Evolutionary conservation across 2,113 vertebrate genomes (phyloP).

Genomic region (Ceuthmochares aereus): DNA sequence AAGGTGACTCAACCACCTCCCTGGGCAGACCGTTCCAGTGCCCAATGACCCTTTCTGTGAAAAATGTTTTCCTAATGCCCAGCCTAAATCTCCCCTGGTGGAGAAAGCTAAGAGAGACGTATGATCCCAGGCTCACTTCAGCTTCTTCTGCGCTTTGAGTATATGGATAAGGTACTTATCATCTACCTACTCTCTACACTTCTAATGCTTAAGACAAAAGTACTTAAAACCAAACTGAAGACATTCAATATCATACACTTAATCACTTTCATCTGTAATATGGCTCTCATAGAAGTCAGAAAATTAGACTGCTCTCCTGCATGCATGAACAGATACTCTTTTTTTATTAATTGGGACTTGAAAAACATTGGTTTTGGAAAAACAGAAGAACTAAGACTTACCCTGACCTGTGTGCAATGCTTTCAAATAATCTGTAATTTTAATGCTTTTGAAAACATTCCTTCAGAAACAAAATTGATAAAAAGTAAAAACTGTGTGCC

Average conservation of each 20-base stretch:
- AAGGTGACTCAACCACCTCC: no score
- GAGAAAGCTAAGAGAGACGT: background rate
- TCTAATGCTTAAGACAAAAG: background rate
- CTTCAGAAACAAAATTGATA: slow-evolving; percentile 43
- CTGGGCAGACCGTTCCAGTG: no score
- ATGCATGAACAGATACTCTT: background rate
- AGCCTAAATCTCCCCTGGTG: no score
- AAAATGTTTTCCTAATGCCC: no score
- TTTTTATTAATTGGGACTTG: background rate
- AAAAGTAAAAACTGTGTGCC: slow-evolving; percentile 28
- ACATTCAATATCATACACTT: background rate
- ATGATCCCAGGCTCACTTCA: background rate
- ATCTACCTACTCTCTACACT: background rate
- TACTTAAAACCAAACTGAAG: background rate
- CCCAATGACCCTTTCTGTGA: no score
- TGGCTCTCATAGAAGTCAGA: background rate
- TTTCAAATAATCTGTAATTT: background rate
- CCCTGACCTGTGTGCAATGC: background rate
- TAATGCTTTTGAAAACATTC: background rate
- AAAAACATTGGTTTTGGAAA: background rate
- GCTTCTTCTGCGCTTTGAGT: background rate
- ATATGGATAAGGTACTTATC: background rate
- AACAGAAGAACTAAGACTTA: slow-evolving; percentile 1
- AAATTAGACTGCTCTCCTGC: background rate
- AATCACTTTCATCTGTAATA: background rate